Evolutionary conservation across 2,888 invertebrate genomes (phyloP).

Genomic region (Eupithecia inturbata): DNA sequence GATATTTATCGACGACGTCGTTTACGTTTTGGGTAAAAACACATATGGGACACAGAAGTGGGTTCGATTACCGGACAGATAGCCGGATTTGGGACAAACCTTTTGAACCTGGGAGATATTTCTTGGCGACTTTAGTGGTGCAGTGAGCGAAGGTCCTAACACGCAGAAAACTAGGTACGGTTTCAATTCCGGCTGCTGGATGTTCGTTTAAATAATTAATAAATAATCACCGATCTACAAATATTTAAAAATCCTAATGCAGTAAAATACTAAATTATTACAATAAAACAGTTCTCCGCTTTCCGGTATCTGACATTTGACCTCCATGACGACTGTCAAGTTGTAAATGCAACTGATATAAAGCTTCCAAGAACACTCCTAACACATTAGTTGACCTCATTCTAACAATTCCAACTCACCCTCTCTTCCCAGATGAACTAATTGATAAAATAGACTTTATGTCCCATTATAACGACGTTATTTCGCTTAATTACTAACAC

Average conservation of each 20-base stretch:
- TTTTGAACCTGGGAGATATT: not conserved
- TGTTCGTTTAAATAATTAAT: no score
- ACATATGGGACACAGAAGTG: not conserved
- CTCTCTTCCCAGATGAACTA: slow-evolving; percentile 25
- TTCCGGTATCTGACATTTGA: no score
- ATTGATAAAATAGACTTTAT: slow-evolving; percentile 39
- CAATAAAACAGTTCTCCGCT: no score
- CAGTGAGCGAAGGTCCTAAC: not conserved
- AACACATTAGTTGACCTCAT: slow-evolving; percentile 8
- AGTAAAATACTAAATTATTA: no score
- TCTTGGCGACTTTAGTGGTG: not conserved
- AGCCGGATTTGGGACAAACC: not conserved
- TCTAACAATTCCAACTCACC: slow-evolving; percentile 10
- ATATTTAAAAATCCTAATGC: no score
- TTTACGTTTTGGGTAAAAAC: no score
- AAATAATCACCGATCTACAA: no score
- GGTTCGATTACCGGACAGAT: not conserved
- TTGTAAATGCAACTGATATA: not conserved
- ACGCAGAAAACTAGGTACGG: not conserved
- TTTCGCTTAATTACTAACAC: slow-evolving; percentile 37
- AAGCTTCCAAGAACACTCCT: not conserved
- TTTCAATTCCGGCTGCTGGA: not conserved
- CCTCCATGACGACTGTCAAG: not conserved
- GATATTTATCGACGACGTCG: not conserved
- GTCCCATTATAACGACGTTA: slow-evolving; percentile 40